Evolutionary conservation across 2,113 vertebrate species (phyloP), one percentile per base, ranked within the genome.

Genomic region (Phycodurus eques): DNA sequence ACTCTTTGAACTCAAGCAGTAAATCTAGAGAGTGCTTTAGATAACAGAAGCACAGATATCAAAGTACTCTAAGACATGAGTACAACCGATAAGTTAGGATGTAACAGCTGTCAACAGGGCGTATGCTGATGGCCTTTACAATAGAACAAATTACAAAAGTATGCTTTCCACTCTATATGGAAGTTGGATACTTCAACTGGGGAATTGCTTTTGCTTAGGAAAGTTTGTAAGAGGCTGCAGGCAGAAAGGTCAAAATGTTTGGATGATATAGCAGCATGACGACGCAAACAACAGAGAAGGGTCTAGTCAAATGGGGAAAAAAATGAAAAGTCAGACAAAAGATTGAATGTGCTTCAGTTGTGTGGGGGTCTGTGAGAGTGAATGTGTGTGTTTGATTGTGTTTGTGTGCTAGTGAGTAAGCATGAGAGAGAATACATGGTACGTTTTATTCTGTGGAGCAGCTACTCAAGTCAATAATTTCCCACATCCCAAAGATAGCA

Each of bases 401-500:
- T 61, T 61, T 61, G 31, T 59, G 74, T 64, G 56, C 56, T 59
- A 2, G 9, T 69, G 27, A 19, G 10, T 33, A 15, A 17, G 14
- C 31, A 6, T 8, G 31, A 19, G 59, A 35, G 31, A 15, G 31
- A 60, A 60, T 76, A 11, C 62, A 64, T 65, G n/a, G 60, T 63
- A 68, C 17, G 12, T 13, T 33, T 51, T 12, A 39, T 67, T 4
- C 15, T 79, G 71, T 39, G 64, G 63, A 62, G 66, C 68, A 79
- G 76, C 77, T 75, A 65, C 73, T 70, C 56, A 33, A 60, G 67
- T 77, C 68, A 39, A 39, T 39, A 39, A 39, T 71, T 85, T 81
- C 79, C 85, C 84, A 85, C 81, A 84, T 85, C 81, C 72, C 68
- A 66, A 74, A 79, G 68, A 69, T 49, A n/a, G 68, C 33, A 69